Conservation (phyloP, 2,888 invertebrate species). For the Chymomyza procnemis region DNA sequence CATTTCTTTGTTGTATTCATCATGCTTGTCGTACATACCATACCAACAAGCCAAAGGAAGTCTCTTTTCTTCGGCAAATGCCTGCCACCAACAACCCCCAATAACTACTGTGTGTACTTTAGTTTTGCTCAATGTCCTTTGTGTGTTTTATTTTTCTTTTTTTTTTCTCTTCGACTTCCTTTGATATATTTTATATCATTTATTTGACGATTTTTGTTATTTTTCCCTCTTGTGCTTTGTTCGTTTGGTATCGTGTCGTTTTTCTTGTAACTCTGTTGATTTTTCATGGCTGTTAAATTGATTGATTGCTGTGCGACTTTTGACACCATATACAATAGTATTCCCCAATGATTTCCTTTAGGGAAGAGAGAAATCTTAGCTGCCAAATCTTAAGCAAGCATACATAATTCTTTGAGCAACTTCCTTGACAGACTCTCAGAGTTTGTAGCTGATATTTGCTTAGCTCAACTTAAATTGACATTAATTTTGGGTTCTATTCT, state of each 20-base stretch:
- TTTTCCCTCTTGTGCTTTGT: background rate
- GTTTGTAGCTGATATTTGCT: background rate
- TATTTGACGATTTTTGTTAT: constrained; percentile 47
- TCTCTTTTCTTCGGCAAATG: constrained; percentile 8
- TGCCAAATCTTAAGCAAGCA: constrained; percentile 50
- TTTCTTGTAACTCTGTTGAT: constrained; percentile 48
- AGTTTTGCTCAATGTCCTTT: constrained; percentile 28
- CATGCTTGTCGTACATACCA: constrained; percentile 8
- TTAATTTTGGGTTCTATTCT: constrained; percentile 32
- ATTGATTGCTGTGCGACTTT: constrained; percentile 77
- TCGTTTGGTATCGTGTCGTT: constrained; percentile 4
- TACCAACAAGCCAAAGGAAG: constrained; percentile 22
- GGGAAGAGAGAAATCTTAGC: constrained; percentile 12
- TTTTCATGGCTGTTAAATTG: constrained; percentile 70
- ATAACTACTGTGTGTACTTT: constrained; percentile 26
- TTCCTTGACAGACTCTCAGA: background rate
- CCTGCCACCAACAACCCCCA: constrained; percentile 36
- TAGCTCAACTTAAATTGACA: constrained; percentile 19
- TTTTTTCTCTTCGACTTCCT: constrained; percentile 29
- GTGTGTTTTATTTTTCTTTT: constrained; percentile 17
- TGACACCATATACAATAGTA: constrained; percentile 69
- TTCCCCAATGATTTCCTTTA: constrained; percentile 25
- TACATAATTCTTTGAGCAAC: constrained; percentile 35
- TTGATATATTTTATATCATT: constrained; percentile 58
- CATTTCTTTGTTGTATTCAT: constrained; percentile 41